A percentile compares a stretch with the other conserved stretches of the same genome.
These are phyloP conservation scores for Gopherus flavomarginatus DNA, from an alignment of 2,113 vertebrate genomes.

Conservation along the genomic window DNA sequence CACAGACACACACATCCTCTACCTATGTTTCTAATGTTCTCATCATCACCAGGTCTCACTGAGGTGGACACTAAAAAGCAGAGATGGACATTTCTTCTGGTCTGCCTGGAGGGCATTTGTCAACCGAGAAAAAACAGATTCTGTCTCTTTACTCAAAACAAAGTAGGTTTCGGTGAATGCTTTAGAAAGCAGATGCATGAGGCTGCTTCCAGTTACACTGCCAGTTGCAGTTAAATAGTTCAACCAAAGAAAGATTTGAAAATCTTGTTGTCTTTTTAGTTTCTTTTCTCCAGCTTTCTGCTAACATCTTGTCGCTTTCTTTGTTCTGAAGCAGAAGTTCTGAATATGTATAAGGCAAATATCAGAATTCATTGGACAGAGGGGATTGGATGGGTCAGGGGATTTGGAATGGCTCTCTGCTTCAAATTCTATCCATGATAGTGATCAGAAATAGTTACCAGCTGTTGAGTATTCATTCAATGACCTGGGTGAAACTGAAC, in stretches of 20 bases:
- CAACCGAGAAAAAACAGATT: background rate
- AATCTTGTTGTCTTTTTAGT: background rate
- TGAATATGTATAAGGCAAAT: background rate
- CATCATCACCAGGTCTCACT: background rate
- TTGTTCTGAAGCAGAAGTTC: background rate
- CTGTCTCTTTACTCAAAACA: background rate
- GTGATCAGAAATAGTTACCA: fast-evolving
- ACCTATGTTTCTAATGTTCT: background rate
- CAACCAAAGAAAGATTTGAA: background rate
- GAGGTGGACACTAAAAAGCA: background rate
- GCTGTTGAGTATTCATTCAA: background rate
- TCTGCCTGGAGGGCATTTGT: background rate
- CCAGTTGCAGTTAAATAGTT: background rate
- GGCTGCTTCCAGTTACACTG: background rate
- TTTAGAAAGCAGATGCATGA: background rate
- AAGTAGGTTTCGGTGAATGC: background rate
- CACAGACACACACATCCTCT: fast-evolving
- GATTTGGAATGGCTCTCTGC: background rate
- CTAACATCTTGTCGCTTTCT: background rate
- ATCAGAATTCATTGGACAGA: background rate
- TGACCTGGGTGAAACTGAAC: background rate
- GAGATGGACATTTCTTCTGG: background rate
- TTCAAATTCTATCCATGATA: background rate
- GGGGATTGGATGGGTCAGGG: background rate
- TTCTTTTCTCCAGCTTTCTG: background rate